Conservation (phyloP, 2,113 vertebrate genomes). For the Charadrius vociferus region DNA sequence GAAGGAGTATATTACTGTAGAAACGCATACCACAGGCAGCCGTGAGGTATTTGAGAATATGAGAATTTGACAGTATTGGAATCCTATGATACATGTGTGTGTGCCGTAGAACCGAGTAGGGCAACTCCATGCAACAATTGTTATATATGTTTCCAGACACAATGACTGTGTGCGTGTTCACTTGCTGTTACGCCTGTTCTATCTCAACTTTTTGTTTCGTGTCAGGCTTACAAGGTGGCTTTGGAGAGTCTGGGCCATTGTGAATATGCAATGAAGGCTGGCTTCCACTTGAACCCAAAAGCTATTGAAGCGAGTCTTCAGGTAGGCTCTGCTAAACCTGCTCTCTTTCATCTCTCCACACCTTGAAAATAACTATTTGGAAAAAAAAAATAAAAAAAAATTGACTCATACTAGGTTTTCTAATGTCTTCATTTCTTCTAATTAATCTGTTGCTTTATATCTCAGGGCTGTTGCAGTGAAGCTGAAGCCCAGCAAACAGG, state of each 20-base stretch:
- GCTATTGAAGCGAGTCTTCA: constrained; percentile 92
- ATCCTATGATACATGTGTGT: neutral
- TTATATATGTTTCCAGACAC: neutral
- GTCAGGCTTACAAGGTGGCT: constrained; percentile 91
- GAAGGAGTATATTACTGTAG: neutral
- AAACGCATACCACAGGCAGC: neutral
- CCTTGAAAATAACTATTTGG: neutral
- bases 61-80: neutral
- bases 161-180: neutral
- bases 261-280: constrained; percentile 96
- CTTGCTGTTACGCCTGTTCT: neutral
- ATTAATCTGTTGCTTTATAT: neutral
- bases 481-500: constrained; percentile 96
- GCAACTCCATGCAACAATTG: neutral
- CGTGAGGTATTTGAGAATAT: neutral
- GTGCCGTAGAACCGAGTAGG: neutral
- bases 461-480: constrained; percentile 94
- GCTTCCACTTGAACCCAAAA: constrained; percentile 96
- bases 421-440: neutral
- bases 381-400: neutral
- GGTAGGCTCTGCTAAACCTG: constrained; percentile 71
- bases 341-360: neutral
- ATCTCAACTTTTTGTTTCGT: neutral
- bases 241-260: constrained; percentile 95
- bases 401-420: neutral